Conservation (phyloP, 1,140 invertebrate genomes). For the Megathymus violae region DNA sequence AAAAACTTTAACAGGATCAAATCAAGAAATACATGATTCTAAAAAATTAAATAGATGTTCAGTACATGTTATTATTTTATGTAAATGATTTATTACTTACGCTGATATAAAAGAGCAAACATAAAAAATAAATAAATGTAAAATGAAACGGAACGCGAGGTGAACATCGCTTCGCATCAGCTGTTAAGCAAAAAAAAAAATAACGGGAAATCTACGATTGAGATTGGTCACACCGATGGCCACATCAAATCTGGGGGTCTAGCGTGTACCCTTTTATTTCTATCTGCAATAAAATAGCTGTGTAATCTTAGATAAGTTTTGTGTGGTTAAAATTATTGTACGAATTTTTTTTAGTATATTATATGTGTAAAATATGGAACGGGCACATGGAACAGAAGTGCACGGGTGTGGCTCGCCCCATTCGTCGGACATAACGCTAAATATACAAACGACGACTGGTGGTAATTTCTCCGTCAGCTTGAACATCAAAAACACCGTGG, state of each 20-base stretch:
- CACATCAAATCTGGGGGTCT: constrained; percentile 83
- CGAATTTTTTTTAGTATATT: constrained; percentile 75
- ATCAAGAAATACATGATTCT: neutral
- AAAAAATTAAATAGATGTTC: neutral
- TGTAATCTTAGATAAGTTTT: constrained; percentile 76
- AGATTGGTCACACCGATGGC: constrained; percentile 80
- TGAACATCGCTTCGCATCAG: constrained; percentile 74
- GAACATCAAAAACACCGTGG: constrained; percentile 91
- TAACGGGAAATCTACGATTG: constrained; percentile 78
- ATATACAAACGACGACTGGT: constrained; percentile 94
- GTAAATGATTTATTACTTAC: neutral
- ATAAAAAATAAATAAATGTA: constrained; percentile 3
- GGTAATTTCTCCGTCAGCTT: constrained; percentile 94
- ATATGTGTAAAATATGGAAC: constrained; percentile 81
- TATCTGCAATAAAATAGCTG: constrained; percentile 81
- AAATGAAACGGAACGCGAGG: constrained; percentile 56
- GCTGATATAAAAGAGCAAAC: neutral
- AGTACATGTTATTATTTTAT: neutral
- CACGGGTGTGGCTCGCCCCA: constrained; percentile 87
- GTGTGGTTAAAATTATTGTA: constrained; percentile 65
- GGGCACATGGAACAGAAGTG: constrained; percentile 79
- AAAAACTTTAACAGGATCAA: neutral
- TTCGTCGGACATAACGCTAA: constrained; percentile 89
- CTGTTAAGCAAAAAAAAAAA: constrained; percentile 76
- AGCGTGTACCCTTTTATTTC: constrained; percentile 82